Evolutionary conservation across 2,888 invertebrate species (phyloP), one percentile per base, ranked within the genome.

Genomic region (Drosophila picticornis): DNA sequence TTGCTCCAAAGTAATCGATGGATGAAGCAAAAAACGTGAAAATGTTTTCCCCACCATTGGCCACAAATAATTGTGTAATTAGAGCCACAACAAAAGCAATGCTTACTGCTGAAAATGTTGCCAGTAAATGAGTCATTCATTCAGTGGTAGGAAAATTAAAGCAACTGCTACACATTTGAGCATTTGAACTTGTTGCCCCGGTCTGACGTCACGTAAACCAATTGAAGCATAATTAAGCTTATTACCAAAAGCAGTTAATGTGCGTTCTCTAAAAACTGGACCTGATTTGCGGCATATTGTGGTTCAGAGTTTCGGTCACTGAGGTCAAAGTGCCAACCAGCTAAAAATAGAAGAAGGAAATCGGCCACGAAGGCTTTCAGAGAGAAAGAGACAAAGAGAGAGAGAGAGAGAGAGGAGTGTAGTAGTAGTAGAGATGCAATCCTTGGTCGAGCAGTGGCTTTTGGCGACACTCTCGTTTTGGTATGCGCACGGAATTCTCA

Each of bases 141-240:
- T 27, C 27, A 25, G 27, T 11, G 16, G n/a, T 5, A 53, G 32
- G 29, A 58, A 70, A 61, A 61, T 69, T 63, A 58, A 66, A 57
- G 65, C 65, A 69, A 51, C 56, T 61, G 60, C 64, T 72, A 64
- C 61, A 77, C 68, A 74, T 58, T 53, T 57, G 59, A 51, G 19
- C 56, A 57, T 52, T 72, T 63, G 75, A 68, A 75, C 72, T 78
- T 66, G 63, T 67, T 74, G 69, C 32, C 63, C 27, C 13, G 34
- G 25, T 48, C 53, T 76, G 76, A 67, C 67, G 77, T 79, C 89
- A 89, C 89, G 89, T 89, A 89, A 88, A 81, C 71, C 77, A 83
- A 81, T 91, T 91, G 84, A 84, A 87, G 88, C 87, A 83, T 90
- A 91, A 91, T 91, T 91, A 91, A 91, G 90, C 91, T 90, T 86